Evolutionary conservation across 2,888 invertebrate species (phyloP).

Genomic region (Tortrix viridana): DNA sequence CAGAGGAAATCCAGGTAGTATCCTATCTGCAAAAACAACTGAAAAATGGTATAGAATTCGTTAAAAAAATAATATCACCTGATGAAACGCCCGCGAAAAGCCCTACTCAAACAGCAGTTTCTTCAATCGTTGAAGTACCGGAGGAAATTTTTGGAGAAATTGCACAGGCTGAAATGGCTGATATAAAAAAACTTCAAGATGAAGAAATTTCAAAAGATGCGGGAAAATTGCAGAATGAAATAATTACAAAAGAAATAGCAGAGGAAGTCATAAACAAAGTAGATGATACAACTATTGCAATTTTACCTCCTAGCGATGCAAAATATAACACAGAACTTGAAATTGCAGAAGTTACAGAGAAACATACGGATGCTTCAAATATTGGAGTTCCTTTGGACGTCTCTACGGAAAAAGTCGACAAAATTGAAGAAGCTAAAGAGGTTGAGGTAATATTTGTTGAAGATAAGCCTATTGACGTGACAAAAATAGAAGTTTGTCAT

Average conservation of each 20-base stretch:
- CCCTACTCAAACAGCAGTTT: not conserved
- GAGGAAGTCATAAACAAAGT: not conserved
- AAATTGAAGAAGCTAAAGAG: not conserved
- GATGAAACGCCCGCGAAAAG: not conserved
- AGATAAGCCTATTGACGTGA: not conserved
- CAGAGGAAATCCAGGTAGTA: not conserved
- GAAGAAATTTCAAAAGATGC: no score
- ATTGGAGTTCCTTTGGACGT: no score
- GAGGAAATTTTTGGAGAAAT: not conserved
- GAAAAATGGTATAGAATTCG: not conserved
- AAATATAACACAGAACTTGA: not conserved
- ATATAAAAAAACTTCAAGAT: not conserved
- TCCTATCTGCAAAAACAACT: not conserved
- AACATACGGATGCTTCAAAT: not conserved
- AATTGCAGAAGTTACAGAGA: not conserved
- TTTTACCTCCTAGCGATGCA: not conserved
- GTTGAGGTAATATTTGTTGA: not conserved
- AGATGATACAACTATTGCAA: not conserved
- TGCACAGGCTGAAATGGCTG: not conserved
- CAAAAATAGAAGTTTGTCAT: not conserved
- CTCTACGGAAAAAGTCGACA: no score
- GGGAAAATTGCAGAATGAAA: not conserved
- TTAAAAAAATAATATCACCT: not conserved
- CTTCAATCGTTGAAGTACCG: not conserved
- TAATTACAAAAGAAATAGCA: not conserved